Conservation (phyloP, 2,888 invertebrate species). For the Cybosia mesomella region DNA sequence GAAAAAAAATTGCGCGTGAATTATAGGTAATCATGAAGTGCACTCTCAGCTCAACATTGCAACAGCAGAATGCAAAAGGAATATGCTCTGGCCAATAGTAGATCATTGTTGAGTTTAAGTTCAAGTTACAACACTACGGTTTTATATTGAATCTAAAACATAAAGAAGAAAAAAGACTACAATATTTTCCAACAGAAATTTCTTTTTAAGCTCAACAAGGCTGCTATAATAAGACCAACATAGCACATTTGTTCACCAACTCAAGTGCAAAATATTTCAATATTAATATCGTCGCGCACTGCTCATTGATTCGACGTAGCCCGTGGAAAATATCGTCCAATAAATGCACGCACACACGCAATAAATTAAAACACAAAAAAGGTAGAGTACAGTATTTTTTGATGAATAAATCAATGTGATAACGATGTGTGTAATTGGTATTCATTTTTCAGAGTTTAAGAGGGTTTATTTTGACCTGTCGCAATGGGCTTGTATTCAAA, state of each 20-base stretch:
- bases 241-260: too few relatives aligned
- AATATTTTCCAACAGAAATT: neutral
- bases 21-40: too few relatives aligned
- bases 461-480: neutral
- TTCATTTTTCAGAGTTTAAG: slow-evolving; percentile 22
- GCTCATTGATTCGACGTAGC: slow-evolving; percentile 43
- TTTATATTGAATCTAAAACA: too few relatives aligned
- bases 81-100: too few relatives aligned
- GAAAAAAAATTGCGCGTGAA: too few relatives aligned
- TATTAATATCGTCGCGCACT: slow-evolving; percentile 43
- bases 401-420: slow-evolving; percentile 38
- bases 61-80: too few relatives aligned
- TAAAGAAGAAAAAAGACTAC: neutral
- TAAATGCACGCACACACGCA: slow-evolving; percentile 47
- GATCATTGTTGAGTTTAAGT: too few relatives aligned
- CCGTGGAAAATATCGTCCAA: slow-evolving; percentile 47
- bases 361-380: slow-evolving; percentile 40
- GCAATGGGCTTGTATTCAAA: neutral
- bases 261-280: slow-evolving; percentile 37
- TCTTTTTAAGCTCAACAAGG: slow-evolving; percentile 3
- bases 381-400: slow-evolving; percentile 33
- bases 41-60: too few relatives aligned
- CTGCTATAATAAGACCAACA: neutral
- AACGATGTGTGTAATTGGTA: slow-evolving; percentile 36
- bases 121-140: too few relatives aligned